Evolutionary conservation across 2,888 invertebrate species (phyloP).

Genomic region (Isotomurus palustris): DNA sequence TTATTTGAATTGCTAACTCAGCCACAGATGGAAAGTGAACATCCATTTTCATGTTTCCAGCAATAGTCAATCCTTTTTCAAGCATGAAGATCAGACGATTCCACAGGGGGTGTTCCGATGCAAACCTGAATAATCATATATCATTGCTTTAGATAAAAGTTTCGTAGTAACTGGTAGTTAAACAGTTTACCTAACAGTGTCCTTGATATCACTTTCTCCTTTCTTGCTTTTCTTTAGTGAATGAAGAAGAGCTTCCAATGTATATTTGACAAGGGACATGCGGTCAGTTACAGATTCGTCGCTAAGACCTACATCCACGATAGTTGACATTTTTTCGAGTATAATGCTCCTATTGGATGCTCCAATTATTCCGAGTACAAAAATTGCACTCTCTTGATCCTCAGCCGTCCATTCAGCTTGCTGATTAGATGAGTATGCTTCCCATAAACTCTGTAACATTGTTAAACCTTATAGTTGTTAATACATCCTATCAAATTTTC

Average conservation of each 20-base stretch:
- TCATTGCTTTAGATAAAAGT: background rate
- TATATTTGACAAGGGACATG: constrained; percentile 33
- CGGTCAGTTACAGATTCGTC: constrained; percentile 29
- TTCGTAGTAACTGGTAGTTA: background rate
- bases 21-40: constrained; percentile 26
- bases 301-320: constrained; percentile 34
- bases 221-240: background rate
- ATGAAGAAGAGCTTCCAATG: constrained; percentile 37
- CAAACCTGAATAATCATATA: constrained; percentile 19
- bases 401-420: constrained; percentile 23
- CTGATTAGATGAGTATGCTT: constrained; percentile 32
- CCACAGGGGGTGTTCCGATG: constrained; percentile 24
- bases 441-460: constrained; percentile 27
- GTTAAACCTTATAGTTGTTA: background rate
- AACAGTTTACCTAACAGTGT: background rate
- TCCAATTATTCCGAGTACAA: constrained; percentile 36
- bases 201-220: background rate
- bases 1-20: constrained; percentile 34
- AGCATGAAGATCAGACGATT: constrained; percentile 26
- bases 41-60: constrained; percentile 23
- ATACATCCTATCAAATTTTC: background rate
- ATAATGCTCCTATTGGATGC: too few species aligned
- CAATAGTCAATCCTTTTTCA: constrained; percentile 28
- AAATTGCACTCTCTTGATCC: constrained; percentile 33
- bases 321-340: too few species aligned